These are phyloP conservation scores for Brachionus asplanchnoidis DNA, from an alignment of 1,140 invertebrate genomes.

Conservation along the genomic window DNA sequence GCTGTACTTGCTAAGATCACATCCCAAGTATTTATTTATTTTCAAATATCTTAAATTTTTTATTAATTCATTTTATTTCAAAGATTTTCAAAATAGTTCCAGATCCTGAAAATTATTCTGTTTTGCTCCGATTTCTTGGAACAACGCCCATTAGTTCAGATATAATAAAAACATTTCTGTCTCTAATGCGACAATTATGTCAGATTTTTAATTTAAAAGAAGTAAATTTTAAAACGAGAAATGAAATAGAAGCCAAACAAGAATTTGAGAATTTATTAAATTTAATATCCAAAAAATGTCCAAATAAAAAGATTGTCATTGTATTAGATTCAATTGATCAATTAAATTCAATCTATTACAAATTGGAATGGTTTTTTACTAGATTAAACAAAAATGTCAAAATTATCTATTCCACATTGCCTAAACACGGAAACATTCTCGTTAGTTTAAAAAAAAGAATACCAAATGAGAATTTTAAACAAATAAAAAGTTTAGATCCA, in stretches of 20 bases:
- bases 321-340: conserved; percentile 51
- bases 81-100: conserved; percentile 3
- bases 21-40: not conserved
- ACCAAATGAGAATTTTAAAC: not conserved
- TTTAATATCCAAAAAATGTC: conserved; percentile 40
- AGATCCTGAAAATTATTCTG: not conserved
- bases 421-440: conserved; percentile 45
- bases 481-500: not conserved
- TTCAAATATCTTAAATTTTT: not conserved
- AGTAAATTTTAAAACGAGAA: not conserved
- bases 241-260: not conserved
- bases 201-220: not conserved
- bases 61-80: too few relatives aligned
- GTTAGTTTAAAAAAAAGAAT: conserved; percentile 45
- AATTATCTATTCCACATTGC: conserved; percentile 48
- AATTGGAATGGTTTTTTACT: conserved; percentile 52
- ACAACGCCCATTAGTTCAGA: not conserved
- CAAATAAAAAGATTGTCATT: conserved; percentile 47
- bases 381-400: conserved; percentile 50
- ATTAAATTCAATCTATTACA: conserved; percentile 46
- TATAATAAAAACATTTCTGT: not conserved
- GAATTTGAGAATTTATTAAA: not conserved
- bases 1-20: conserved; percentile 18
- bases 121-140: not conserved
- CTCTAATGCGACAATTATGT: not conserved